phyloP scores from a whole-genome alignment of 2,113 vertebrate genomes.

The Equus przewalskii region DNA sequence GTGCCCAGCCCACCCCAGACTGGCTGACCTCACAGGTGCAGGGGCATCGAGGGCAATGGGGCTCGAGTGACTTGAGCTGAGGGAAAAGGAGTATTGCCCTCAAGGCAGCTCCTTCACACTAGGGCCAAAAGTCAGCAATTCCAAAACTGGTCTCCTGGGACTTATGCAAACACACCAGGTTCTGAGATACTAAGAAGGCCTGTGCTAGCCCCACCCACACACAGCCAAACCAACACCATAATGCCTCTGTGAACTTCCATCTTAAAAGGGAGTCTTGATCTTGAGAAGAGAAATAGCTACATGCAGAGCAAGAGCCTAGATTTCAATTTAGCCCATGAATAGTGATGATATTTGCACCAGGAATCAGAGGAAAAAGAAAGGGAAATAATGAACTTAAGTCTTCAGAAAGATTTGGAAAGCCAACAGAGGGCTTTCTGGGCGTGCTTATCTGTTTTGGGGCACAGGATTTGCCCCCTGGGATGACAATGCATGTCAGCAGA shows the following conservation, averaged over 20 bases:
- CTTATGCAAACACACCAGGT: neutral
- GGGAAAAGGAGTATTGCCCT: neutral
- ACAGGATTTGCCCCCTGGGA: neutral
- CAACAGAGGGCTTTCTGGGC: neutral
- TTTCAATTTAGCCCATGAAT: neutral
- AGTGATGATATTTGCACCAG: neutral
- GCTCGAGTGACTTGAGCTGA: neutral
- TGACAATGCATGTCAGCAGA: neutral
- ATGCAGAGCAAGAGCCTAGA: neutral
- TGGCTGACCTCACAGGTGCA: no score
- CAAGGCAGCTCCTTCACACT: neutral
- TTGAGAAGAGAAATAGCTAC: neutral
- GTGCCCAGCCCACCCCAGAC: neutral
- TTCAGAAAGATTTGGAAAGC: neutral
- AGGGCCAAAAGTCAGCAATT: neutral
- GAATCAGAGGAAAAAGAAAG: neutral
- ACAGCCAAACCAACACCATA: neutral
- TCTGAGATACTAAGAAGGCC: neutral
- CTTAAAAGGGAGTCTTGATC: neutral
- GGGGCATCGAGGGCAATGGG: neutral
- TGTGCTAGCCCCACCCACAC: no score
- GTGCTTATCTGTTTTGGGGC: neutral
- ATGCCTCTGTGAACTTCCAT: neutral
- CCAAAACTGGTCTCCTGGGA: neutral
- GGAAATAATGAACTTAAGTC: neutral